These are phyloP conservation scores for Zygogramma bicolorata DNA, from an alignment of 2,888 invertebrate genomes.

Conservation along the genomic window DNA sequence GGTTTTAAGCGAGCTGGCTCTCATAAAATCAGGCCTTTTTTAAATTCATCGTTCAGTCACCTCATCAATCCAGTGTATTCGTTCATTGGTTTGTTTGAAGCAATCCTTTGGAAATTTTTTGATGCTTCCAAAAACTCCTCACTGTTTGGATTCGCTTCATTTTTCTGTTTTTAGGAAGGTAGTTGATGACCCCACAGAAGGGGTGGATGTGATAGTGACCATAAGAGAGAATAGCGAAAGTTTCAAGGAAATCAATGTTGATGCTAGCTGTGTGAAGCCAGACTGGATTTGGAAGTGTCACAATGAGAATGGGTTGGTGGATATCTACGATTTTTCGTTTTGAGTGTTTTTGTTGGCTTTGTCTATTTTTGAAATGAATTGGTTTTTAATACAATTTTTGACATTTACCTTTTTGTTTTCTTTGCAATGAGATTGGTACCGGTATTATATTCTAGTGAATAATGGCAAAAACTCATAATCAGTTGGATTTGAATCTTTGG, in stretches of 20 bases:
- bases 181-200: constrained; percentile 56
- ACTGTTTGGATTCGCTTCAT: constrained; percentile 12
- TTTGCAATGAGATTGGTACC: too few relatives aligned
- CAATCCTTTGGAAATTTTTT: too few relatives aligned
- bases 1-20: too few relatives aligned
- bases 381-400: background rate
- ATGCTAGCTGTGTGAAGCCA: constrained; percentile 66
- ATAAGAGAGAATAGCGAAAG: constrained; percentile 51
- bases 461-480: too few relatives aligned
- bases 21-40: too few relatives aligned
- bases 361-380: background rate
- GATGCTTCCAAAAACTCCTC: too few relatives aligned
- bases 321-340: constrained; percentile 48
- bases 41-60: too few relatives aligned
- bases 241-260: constrained; percentile 52
- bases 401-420: background rate
- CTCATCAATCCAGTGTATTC: too few relatives aligned
- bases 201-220: constrained; percentile 57
- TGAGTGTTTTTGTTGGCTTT: constrained; percentile 17
- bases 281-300: constrained; percentile 76
- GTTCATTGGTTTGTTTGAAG: too few relatives aligned
- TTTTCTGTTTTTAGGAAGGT: constrained; percentile 50
- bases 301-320: constrained; percentile 58
- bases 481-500: too few relatives aligned
- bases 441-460: too few relatives aligned